phyloP scores from a whole-genome alignment of 1,140 invertebrate genomes.

The Colletes gigas region DNA sequence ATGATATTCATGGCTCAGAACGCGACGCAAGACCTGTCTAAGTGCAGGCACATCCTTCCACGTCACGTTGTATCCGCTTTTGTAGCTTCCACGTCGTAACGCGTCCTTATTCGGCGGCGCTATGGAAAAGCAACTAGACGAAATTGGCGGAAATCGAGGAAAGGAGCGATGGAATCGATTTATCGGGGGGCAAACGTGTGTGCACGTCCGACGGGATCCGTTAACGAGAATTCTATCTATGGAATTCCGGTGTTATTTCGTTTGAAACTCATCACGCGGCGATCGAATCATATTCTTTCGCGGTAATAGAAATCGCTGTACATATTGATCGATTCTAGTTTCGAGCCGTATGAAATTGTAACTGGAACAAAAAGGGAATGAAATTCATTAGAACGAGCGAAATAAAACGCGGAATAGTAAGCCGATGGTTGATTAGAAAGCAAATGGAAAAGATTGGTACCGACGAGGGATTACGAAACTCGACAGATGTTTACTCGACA shows the following conservation, averaged over 20 bases:
- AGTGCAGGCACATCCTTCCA: background rate
- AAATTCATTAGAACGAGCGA: too few species aligned
- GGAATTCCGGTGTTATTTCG: constrained; percentile 32
- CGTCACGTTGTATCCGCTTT: background rate
- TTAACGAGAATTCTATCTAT: constrained; percentile 40
- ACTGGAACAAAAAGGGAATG: too few species aligned
- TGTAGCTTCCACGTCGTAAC: background rate
- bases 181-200: constrained; percentile 19
- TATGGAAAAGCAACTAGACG: constrained; percentile 3
- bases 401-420: background rate
- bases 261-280: constrained; percentile 30
- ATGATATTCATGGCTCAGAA: background rate
- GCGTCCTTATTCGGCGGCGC: background rate
- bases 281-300: constrained; percentile 32
- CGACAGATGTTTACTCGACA: background rate
- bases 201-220: constrained; percentile 22
- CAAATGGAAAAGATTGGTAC: background rate
- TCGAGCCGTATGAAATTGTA: too few species aligned
- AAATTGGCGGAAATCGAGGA: constrained; percentile 34
- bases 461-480: background rate
- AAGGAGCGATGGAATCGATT: constrained; percentile 37
- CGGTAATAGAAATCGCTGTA: constrained; percentile 29
- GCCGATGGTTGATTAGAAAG: constrained; percentile 21
- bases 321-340: constrained; percentile 23
- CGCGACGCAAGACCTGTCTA: background rate